Conservation (phyloP, 2,113 vertebrate genomes). For the Nematolebias whitei region DNA sequence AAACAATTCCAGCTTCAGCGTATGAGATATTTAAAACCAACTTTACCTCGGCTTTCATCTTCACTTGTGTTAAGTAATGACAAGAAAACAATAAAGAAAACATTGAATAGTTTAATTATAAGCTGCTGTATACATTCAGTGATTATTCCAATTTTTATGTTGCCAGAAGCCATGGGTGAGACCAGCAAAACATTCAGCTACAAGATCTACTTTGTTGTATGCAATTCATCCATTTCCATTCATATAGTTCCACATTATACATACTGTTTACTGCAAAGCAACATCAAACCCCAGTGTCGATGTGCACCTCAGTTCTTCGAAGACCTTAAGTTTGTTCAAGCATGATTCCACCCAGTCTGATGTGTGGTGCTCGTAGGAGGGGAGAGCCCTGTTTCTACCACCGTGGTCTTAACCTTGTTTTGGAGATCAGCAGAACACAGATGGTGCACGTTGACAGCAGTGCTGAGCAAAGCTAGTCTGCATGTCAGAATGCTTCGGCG, state of each 20-base stretch:
- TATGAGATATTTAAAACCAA: no score
- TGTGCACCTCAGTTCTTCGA: conserved; percentile 66
- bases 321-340: conserved; percentile 43
- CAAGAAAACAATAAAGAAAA: conserved; percentile 75
- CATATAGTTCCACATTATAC: conserved; percentile 75
- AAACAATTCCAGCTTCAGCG: no score
- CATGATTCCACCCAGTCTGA: conserved; percentile 60
- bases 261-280: conserved; percentile 77
- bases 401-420: conserved; percentile 53
- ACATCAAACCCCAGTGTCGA: conserved; percentile 75
- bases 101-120: conserved; percentile 89
- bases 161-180: conserved; percentile 85
- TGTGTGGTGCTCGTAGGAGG: conserved; percentile 42
- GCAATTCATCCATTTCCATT: conserved; percentile 77
- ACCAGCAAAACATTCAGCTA: conserved; percentile 86
- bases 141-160: conserved; percentile 85
- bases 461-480: conserved; percentile 65
- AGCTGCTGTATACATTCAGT: conserved; percentile 88
- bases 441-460: conserved; percentile 55
- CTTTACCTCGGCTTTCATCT: neutral
- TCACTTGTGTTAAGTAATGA: conserved; percentile 48
- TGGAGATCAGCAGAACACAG: conserved; percentile 67
- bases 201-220: conserved; percentile 81
- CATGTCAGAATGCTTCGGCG: conserved; percentile 43
- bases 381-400: conserved; percentile 49